Base-by-base conservation (phyloP, 2,797 vertebrate genomes). In the Orestias chungarensis region DNA sequence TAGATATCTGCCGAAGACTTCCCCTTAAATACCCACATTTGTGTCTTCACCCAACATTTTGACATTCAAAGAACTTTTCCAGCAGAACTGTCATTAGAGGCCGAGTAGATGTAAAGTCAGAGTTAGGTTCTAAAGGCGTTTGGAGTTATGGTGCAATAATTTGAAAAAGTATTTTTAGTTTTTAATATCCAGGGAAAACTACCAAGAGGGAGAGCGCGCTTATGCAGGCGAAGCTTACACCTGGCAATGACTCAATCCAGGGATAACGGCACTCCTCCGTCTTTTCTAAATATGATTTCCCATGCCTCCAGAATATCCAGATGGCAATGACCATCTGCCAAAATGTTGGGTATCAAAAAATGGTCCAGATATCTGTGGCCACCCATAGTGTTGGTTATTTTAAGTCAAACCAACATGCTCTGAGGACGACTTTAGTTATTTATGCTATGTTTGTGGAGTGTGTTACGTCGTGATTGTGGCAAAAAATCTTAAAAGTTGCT, bases 361-460 rank as follows among this genome's bases (percentile, higher is more conserved):
- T 42, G 18, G 27, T 6, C 35, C 14, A 31, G 33, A 57, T 57
- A 9, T 57, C 31, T 31, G 10, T 62, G 27, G 73, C 15, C 11
- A 17, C 8, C 3, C 31, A 12, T n/a, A 46, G 27, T 42, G 55
- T 69, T 46, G n/a, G n/a, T 70, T 29, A 10, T 40, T 35, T 38
- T 38, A 20, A 40, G n/a, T 31, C 44, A n/a, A 23, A 66, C 42
- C 64, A 64, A 27, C 66, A 64, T 57, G 76, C 66, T 57, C 38
- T 61, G 61, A 71, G n/a, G 74, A 74, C 40, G 66, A 67, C 40
- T 35, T 61, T 73, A 80, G 76, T 81, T 81, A 69, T 55, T 73
- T 57, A 23, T 61, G 65, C 66, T 64, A 46, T 76, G n/a, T 64
- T 82, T 33, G 44, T 59, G 70, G n/a, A 27, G 49, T n/a, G 27